Conservation (phyloP, 2,888 invertebrate species). For the Gnatocerus cornutus region DNA sequence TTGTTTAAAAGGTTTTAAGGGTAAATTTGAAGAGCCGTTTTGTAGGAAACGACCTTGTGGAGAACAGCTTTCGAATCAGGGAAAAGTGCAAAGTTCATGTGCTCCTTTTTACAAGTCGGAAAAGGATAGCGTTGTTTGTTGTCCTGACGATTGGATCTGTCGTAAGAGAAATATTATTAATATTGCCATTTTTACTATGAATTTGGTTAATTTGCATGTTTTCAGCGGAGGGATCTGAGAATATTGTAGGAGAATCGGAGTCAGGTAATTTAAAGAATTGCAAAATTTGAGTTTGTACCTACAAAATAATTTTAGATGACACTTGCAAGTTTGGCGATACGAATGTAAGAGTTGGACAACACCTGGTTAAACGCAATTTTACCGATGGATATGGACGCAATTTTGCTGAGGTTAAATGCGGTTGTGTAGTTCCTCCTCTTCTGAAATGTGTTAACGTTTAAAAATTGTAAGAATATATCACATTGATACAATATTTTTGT, state of each 20-base stretch:
- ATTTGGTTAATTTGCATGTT: not conserved
- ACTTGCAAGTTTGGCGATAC: constrained; percentile 32
- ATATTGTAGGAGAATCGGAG: constrained; percentile 21
- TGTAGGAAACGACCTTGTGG: constrained; percentile 52
- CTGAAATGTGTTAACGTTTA: constrained; percentile 17
- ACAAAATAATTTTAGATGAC: constrained; percentile 1
- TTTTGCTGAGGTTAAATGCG: constrained; percentile 29
- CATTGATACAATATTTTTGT: too few relatives aligned
- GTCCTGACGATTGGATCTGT: constrained; percentile 48
- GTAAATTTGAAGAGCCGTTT: constrained; percentile 52
- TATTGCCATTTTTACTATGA: too few relatives aligned
- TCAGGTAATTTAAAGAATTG: not conserved
- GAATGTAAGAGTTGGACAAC: constrained; percentile 40
- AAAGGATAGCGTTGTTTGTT: constrained; percentile 38
- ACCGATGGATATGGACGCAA: constrained; percentile 22
- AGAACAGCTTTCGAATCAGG: constrained; percentile 41
- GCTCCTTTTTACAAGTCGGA: constrained; percentile 46
- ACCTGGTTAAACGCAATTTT: constrained; percentile 8
- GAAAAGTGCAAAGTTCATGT: constrained; percentile 23
- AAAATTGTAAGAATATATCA: too few relatives aligned
- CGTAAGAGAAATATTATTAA: too few relatives aligned
- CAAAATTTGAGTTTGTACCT: not conserved
- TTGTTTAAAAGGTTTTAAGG: constrained; percentile 55
- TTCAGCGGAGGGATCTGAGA: constrained; percentile 17
- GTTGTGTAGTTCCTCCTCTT: constrained; percentile 47